Base-by-base conservation (phyloP, 2,113 vertebrate species). In the Zapus hudsonius region DNA sequence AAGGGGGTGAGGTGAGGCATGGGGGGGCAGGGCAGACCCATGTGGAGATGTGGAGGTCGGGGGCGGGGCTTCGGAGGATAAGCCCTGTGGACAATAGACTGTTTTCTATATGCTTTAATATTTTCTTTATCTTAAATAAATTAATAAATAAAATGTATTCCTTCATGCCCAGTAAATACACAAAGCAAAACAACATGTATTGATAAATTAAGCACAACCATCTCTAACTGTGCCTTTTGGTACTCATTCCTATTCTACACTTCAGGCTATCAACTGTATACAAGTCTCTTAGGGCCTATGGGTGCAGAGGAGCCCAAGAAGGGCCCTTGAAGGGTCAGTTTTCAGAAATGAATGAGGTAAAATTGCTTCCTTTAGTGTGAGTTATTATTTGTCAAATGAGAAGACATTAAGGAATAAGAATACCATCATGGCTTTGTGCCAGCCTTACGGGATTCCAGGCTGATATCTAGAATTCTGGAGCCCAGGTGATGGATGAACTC, bases 101-200 rank as follows among this genome's bases (percentile, higher is more conserved):
- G 27, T 75, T 83, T 57, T 70, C 40, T 80, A 47, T 7, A 72
- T 23, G 20, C 78, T 91, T 75, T 81, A 90, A 36, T 66, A 36
- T 47, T 38, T 67, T 44, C 84, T 20, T 85, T 88, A 76, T 33
- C 40, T 75, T n/a, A 47, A 87, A 52, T 31, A 84, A 93, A 72
- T 19, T 79, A n/a, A n/a, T n/a, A n/a, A n/a, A n/a, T n/a, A 59
- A 81, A 67, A 75, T 89, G 66, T 83, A 40, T 79, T 85, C 12
- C 42, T 90, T 33, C 33, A 23, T 83, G 38, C 5, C 57, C 3
- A n/a, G 1, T 52, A 78, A 72, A 40, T 16, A 33, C 0, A 23
- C 27, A 42, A 5, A 23, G 31, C 22, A 63, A 31, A 63, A 79
- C n/a, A n/a, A n/a, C 13, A 74, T 55, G 36, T 7, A 70, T 70